A percentile compares a stretch with the other conserved stretches of the same genome.
phyloP scores from a whole-genome alignment of 2,113 vertebrate genomes.

The Amblyopsis rosae region DNA sequence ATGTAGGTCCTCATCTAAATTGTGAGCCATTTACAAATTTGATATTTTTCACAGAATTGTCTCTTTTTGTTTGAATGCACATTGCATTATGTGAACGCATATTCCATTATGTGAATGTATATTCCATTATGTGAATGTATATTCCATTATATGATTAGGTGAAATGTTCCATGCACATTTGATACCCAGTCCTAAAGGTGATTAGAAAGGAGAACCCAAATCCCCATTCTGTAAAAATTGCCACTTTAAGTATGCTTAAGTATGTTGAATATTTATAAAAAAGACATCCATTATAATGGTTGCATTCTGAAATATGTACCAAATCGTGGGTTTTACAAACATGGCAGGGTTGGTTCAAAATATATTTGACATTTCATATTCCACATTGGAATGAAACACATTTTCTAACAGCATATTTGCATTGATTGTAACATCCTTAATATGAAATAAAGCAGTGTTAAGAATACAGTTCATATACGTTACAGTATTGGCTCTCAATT shows the following conservation, averaged over 20 bases:
- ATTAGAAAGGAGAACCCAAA: slow-evolving; percentile 22
- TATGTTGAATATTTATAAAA: background rate
- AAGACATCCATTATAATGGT: no score
- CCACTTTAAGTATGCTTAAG: background rate
- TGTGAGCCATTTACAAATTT: slow-evolving; percentile 8
- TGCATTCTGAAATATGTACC: no score
- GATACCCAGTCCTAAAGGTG: slow-evolving; percentile 39
- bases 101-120: no score
- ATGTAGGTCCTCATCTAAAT: background rate
- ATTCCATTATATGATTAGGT: slow-evolving; percentile 1
- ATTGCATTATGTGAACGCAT: no score
- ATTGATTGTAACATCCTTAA: no score
- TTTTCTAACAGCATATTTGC: no score
- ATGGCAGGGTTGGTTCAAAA: no score
- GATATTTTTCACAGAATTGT: background rate
- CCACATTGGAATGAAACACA: slow-evolving; percentile 10
- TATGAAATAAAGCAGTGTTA: background rate
- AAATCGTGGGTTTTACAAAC: no score
- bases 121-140: background rate
- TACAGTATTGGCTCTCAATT: background rate
- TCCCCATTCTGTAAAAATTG: slow-evolving; percentile 6
- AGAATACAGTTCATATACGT: background rate
- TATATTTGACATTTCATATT: background rate
- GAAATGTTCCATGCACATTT: background rate
- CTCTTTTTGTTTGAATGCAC: background rate